phyloP scores from a whole-genome alignment of 2,113 vertebrate species.

The Hemicordylus capensis region DNA sequence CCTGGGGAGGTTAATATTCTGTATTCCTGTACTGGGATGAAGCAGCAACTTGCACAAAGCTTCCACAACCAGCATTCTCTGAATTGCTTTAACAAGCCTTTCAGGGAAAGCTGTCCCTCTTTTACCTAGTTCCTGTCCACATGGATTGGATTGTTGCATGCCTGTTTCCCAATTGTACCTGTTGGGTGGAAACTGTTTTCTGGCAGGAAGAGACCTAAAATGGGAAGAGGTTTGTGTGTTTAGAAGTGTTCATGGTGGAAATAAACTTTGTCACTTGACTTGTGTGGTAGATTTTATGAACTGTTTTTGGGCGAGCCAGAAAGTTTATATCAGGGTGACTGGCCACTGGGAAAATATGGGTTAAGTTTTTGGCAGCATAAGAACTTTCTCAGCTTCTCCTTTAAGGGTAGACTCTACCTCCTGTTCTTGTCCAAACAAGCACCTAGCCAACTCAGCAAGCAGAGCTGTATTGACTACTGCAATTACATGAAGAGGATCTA shows the following conservation, averaged over 20 bases:
- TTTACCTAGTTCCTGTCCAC: background rate
- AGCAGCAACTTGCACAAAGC: background rate
- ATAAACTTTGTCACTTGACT: constrained; percentile 10
- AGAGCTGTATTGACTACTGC: background rate
- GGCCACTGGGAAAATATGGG: background rate
- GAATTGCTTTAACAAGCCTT: background rate
- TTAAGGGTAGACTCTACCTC: background rate
- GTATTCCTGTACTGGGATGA: background rate
- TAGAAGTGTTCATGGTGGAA: background rate
- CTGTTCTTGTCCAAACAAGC: background rate
- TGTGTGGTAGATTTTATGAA: background rate
- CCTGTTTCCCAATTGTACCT: too few relatives aligned
- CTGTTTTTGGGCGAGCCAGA: background rate
- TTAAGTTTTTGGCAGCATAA: background rate
- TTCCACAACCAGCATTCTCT: background rate
- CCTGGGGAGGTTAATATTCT: background rate
- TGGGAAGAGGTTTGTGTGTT: background rate
- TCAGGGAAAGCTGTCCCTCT: background rate
- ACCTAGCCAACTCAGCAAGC: background rate
- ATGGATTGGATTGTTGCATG: background rate
- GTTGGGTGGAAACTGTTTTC: too few relatives aligned
- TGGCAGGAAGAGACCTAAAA: too few relatives aligned
- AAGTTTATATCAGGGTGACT: background rate
- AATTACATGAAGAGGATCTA: background rate
- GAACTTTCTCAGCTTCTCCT: background rate